Base-by-base conservation (phyloP, 2,888 invertebrate genomes). In the Coleophora flavipennella region DNA sequence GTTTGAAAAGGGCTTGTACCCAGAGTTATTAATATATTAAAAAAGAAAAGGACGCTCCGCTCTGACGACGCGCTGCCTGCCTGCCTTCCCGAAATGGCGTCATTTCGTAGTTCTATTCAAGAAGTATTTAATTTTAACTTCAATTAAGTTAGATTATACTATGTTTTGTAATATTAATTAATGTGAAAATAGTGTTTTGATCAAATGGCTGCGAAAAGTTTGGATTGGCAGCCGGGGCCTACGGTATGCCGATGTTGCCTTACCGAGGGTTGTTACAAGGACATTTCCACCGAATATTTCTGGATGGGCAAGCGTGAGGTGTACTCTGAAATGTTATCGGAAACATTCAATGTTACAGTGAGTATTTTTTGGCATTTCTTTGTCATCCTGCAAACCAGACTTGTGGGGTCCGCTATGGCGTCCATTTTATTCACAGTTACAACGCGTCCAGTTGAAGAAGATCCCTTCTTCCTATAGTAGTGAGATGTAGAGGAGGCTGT, bases 231-330 rank as follows among this genome's bases (percentile, higher is more conserved):
- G 52, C 78, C 83, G 53, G 80, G 80, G 31, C 78, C 78, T 1
- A 71, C 74, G 11, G 83, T 84, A 38, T 83, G 83, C 50, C 73
- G 83, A 3, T 83, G 83, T 67, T 83, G 83, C 53, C 59, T 83
- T 2, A 48, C 74, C 0, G 83, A 84, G 45, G 83, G 83, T 2
- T 83, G 83, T 43, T 83, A 84, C 48, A 84, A 84, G 53, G 83
- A 84, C 50, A 81, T 84, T 59, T 79, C 83, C 28, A 81, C 83
- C 10, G 81, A 83, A 67, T 84, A 84, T 63, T 81, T 83, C 49
- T 84, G 83, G 83, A 84, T 84, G 83, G 83, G 83, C 43, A 80
- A 79, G 46, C 62, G 76, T 32, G 83, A 84, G 61, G 79, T 83
- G 26, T 84, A 84, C 48, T 61, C 73, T 2, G 83, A 83, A 55